Evolutionary conservation across 1,140 invertebrate species (phyloP).

Genomic region (Steinernema feltiae): DNA sequence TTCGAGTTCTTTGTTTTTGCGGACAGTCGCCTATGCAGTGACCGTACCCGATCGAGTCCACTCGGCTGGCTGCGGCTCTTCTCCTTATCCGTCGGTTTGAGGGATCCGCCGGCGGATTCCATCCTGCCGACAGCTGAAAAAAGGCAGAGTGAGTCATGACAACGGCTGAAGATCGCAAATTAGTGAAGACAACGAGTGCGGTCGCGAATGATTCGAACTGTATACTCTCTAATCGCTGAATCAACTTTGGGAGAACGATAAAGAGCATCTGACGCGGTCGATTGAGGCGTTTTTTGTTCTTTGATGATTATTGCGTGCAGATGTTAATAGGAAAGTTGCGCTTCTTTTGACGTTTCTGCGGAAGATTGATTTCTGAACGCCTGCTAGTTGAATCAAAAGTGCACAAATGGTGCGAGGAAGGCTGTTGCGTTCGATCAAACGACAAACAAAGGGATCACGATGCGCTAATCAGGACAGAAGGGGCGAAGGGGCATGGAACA

Average conservation of each 20-base stretch:
- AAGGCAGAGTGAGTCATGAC: background rate
- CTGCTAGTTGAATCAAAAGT: no score
- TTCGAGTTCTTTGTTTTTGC: slow-evolving; percentile 25
- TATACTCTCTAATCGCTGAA: slow-evolving; percentile 10
- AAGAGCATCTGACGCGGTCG: background rate
- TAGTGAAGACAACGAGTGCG: slow-evolving; percentile 9
- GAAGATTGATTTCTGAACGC: no score
- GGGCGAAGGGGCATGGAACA: background rate
- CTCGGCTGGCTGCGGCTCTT: slow-evolving; percentile 37
- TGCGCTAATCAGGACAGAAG: background rate
- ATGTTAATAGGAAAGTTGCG: no score
- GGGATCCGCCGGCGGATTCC: background rate
- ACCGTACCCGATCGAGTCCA: slow-evolving; percentile 37
- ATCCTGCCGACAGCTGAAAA: background rate
- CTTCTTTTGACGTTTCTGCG: no score
- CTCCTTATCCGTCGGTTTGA: slow-evolving; percentile 14
- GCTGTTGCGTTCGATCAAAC: no score
- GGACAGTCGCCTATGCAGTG: slow-evolving; percentile 35
- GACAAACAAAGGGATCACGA: no score
- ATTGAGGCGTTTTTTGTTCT: background rate
- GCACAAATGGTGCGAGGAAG: no score
- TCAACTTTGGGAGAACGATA: background rate
- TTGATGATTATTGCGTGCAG: no score
- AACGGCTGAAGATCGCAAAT: background rate
- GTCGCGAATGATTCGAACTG: background rate